These are phyloP conservation scores for Scomber scombrus DNA, from an alignment of 2,113 vertebrate species.

Conservation along the genomic window DNA sequence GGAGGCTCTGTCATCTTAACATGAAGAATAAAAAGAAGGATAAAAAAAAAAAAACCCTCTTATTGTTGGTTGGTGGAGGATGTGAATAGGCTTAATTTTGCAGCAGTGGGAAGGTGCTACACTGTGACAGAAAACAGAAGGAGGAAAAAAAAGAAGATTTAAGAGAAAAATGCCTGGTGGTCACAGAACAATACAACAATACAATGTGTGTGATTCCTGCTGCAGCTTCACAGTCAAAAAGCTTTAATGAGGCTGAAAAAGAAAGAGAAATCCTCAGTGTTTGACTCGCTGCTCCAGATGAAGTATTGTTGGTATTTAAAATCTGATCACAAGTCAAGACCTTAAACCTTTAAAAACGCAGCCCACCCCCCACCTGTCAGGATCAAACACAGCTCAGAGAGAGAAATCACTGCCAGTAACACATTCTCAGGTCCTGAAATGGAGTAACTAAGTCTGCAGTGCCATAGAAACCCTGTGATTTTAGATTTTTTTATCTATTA, in stretches of 20 bases:
- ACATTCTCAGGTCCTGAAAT: neutral
- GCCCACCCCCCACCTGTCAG: neutral
- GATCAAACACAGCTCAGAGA: conserved; percentile 30
- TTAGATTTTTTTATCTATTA: too few relatives aligned
- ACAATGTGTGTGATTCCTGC: too few relatives aligned
- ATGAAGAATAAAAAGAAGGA: neutral
- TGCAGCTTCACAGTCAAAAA: neutral
- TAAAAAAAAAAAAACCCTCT: neutral
- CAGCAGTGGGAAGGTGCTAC: neutral
- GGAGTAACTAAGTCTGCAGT: neutral
- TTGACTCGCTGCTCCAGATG: neutral
- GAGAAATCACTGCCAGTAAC: conserved; percentile 17
- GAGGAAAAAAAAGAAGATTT: too few relatives aligned
- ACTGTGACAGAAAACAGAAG: neutral
- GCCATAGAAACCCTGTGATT: neutral
- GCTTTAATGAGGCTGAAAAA: conserved; percentile 8
- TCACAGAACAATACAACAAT: too few relatives aligned
- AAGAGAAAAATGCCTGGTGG: too few relatives aligned
- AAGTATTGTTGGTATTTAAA: neutral
- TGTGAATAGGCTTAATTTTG: neutral
- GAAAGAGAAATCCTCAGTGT: neutral
- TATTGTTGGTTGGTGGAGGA: neutral
- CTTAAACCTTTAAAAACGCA: conserved; percentile 1
- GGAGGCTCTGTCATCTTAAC: conserved; percentile 6
- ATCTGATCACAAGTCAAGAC: neutral